Evolutionary conservation across 2,797 vertebrate genomes (phyloP).

Genomic region (Clarias fuscus): DNA sequence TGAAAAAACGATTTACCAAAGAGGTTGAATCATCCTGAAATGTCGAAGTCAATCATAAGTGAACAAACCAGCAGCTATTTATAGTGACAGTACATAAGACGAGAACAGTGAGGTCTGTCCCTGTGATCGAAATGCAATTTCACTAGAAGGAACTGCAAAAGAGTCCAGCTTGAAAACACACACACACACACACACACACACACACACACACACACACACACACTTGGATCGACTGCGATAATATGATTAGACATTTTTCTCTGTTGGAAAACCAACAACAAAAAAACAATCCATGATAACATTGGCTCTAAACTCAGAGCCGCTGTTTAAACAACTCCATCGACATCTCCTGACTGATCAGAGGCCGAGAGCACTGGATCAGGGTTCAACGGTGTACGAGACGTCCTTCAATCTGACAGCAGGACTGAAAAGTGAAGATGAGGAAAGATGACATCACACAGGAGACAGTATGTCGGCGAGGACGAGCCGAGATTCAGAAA

Average conservation of each 20-base stretch:
- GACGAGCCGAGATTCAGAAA: background rate
- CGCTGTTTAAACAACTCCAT: background rate
- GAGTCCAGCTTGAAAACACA: background rate
- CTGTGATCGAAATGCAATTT: constrained; percentile 35
- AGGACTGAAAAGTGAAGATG: too few species aligned
- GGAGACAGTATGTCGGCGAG: background rate
- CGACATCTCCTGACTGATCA: background rate
- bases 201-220: background rate
- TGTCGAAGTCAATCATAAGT: constrained; percentile 27
- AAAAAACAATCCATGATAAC: background rate
- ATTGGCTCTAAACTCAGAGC: background rate
- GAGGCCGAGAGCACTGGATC: background rate
- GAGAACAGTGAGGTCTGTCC: constrained; percentile 35
- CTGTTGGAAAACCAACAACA: background rate
- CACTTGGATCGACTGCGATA: background rate
- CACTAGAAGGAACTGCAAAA: constrained; percentile 8
- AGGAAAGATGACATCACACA: background rate
- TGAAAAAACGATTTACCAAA: background rate
- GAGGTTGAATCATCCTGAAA: constrained; percentile 26
- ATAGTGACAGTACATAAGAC: constrained; percentile 36
- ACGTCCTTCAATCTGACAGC: background rate
- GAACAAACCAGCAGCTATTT: constrained; percentile 44
- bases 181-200: background rate
- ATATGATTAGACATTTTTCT: background rate
- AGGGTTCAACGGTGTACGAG: too few species aligned